Base-by-base conservation (phyloP, 2,797 vertebrate species). In the Pelochelys cantorii region DNA sequence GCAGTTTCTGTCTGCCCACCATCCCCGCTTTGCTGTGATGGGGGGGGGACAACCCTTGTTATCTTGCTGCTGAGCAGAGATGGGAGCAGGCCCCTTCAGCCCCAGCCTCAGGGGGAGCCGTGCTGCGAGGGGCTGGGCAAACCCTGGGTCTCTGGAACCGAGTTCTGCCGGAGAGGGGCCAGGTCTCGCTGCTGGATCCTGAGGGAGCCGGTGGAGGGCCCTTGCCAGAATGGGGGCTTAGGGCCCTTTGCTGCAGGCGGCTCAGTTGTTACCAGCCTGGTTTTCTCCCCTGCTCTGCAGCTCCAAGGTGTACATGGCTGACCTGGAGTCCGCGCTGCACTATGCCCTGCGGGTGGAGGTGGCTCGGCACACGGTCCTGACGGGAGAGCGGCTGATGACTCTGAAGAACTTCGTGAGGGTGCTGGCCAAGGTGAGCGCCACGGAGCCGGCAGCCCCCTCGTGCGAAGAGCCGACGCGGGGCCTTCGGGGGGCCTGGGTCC, bases 221-320 rank as follows among this genome's bases (percentile, higher is more conserved):
- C 42, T 59, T 29, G 56, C 23, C 15, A 11, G 37, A 42, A 37
- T 22, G 27, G 12, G 23, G 37, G 11, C 4, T 6, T 48, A 75
- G 17, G 37, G 8, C 12, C 12, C 37, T 22, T 22, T 75, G 13
- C 22, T 75, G 12, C 65, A 52, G 25, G 12, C 18, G 53, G 2
- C 23, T 18, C 11, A 59, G 42, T 42, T 42, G 42, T 42, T 42
- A 42, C 42, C 42, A 6, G 42, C 42, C 42, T 42, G 42, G 42
- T 59, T 23, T n/a, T 86, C 62, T 91, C 37, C 75, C 18, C 71
- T 80, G 55, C 68, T 94, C 52, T 60, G 42, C 96, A 99, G 99
- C 87, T 98, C 98, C 88, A 98, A 98, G 94, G 95, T 99, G 92
- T 99, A 99, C 90, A 99, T 99, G 99, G 98, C 98, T 0, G 99